phyloP scores from a whole-genome alignment of 2,888 invertebrate genomes.

The Sinodicranocentrus sp. region DNA sequence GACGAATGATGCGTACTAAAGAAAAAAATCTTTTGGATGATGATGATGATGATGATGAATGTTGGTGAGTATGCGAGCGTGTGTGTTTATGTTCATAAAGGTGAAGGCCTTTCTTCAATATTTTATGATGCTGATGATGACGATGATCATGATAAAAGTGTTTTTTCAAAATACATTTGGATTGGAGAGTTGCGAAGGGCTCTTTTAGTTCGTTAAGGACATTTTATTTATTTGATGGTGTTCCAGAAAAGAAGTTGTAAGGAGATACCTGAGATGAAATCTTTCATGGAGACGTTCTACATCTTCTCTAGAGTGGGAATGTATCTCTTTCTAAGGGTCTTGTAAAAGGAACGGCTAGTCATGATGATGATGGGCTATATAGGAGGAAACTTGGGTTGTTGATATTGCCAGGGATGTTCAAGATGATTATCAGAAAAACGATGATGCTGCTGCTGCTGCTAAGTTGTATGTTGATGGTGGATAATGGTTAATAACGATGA shows the following conservation, averaged over 20 bases:
- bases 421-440: conserved; percentile 50
- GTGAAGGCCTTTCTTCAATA: conserved; percentile 56
- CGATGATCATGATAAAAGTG: conserved; percentile 47
- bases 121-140: conserved; percentile 23
- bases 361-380: conserved; percentile 7
- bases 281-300: conserved; percentile 15
- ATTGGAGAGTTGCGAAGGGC: conserved; percentile 30
- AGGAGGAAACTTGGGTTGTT: conserved; percentile 27
- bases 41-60: conserved; percentile 50
- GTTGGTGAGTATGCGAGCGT: conserved; percentile 23
- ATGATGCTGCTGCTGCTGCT: conserved; percentile 47
- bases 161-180: conserved; percentile 34
- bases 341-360: neutral
- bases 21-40: conserved; percentile 19
- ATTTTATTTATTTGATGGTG: conserved; percentile 45
- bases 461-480: conserved; percentile 21
- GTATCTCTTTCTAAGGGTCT: conserved; percentile 47
- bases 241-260: conserved; percentile 34
- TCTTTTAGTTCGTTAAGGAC: conserved; percentile 47
- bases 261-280: conserved; percentile 49
- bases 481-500: conserved; percentile 64
- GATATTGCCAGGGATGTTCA: conserved; percentile 47
- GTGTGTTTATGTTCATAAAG: conserved; percentile 51
- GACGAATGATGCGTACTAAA: conserved; percentile 56
- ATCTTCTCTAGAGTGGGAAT: neutral